Conservation (phyloP, 2,113 vertebrate genomes). For the Vimba vimba region DNA sequence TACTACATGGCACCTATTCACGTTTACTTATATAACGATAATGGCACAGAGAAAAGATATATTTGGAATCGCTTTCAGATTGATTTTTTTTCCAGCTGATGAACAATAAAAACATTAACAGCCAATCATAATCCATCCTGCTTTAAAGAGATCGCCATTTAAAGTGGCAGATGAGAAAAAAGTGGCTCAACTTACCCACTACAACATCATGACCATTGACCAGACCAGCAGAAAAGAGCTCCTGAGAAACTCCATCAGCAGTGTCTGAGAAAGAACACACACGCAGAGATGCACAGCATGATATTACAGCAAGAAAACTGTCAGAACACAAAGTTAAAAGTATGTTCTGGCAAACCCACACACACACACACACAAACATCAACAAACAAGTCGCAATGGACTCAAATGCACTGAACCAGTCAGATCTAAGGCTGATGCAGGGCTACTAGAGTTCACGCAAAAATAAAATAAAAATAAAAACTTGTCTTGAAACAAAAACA, state of each 20-base stretch:
- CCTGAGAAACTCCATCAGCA: conserved; percentile 98
- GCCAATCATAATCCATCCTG: too few relatives aligned
- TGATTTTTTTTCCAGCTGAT: too few relatives aligned
- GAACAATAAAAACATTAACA: too few relatives aligned
- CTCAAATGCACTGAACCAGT: background rate
- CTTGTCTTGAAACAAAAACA: too few relatives aligned
- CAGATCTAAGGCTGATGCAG: background rate
- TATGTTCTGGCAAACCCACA: background rate
- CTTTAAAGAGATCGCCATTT: too few relatives aligned
- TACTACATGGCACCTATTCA: too few relatives aligned
- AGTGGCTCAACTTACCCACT: conserved; percentile 79
- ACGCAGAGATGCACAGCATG: conserved; percentile 9
- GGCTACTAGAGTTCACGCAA: too few relatives aligned
- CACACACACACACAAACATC: background rate
- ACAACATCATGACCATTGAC: conserved; percentile 95
- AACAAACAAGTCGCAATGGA: background rate
- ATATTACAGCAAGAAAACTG: background rate
- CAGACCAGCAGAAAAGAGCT: conserved; percentile 95
- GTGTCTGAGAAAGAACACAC: conserved; percentile 81
- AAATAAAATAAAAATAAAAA: too few relatives aligned
- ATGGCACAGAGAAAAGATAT: too few relatives aligned
- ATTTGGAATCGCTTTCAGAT: too few relatives aligned
- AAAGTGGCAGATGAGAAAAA: background rate
- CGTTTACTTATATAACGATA: too few relatives aligned
- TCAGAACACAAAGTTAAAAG: conserved; percentile 16